phyloP scores from a whole-genome alignment of 1,140 invertebrate genomes.

The Neodiprion virginianus region DNA sequence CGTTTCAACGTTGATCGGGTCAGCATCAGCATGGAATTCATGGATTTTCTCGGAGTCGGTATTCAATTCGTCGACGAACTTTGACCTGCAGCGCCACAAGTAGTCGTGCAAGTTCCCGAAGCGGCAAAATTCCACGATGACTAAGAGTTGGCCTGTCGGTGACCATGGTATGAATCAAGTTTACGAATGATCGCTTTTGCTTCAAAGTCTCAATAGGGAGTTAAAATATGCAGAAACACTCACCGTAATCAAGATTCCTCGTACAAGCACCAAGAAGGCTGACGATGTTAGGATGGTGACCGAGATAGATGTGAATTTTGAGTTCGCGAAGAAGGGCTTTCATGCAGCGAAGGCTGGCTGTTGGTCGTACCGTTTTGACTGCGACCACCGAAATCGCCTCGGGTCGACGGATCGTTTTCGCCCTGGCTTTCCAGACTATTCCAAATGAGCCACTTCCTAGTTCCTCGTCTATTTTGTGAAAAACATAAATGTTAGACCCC shows the following conservation, averaged over 20 bases:
- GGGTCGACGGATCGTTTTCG: constrained; percentile 76
- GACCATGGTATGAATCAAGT: not conserved
- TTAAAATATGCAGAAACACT: not conserved
- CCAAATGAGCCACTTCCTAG: constrained; percentile 93
- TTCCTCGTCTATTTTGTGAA: constrained; percentile 57
- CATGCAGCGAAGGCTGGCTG: constrained; percentile 75
- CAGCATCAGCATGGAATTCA: constrained; percentile 38
- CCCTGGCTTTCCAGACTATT: constrained; percentile 88
- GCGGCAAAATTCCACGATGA: constrained; percentile 93
- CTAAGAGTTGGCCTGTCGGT: constrained; percentile 78
- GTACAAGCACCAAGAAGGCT: constrained; percentile 94
- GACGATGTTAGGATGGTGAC: constrained; percentile 93
- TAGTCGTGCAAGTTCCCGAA: constrained; percentile 91
- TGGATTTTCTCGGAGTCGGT: constrained; percentile 70
- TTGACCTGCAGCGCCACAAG: constrained; percentile 75
- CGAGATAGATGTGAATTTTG: constrained; percentile 72
- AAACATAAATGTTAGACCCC: too few relatives aligned
- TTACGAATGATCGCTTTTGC: not conserved
- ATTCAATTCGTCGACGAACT: constrained; percentile 84
- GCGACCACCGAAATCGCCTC: constrained; percentile 64
- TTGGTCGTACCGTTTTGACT: constrained; percentile 74
- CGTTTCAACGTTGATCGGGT: constrained; percentile 63
- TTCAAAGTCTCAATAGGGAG: not conserved
- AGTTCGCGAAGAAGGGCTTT: too few relatives aligned
- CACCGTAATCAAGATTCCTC: constrained; percentile 76